phyloP scores from a whole-genome alignment of 2,797 vertebrate genomes.

The Orientallactaga sibirica region DNA sequence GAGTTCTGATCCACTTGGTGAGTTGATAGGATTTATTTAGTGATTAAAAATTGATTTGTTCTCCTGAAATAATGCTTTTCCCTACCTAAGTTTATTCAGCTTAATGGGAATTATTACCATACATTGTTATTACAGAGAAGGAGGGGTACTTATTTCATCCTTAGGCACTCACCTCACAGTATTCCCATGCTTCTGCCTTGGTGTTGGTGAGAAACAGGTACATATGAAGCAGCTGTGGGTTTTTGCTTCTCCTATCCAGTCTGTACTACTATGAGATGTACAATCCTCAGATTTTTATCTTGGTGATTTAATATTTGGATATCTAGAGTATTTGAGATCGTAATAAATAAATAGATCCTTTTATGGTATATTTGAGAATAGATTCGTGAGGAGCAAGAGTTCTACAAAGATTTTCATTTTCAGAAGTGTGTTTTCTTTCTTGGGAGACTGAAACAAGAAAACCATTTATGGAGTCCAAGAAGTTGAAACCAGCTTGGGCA shows the following conservation, averaged over 20 bases:
- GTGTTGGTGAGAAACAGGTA: constrained; percentile 3
- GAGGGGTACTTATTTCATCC: constrained; percentile 42
- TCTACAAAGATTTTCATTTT: constrained; percentile 38
- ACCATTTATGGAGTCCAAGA: neutral
- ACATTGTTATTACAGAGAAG: constrained; percentile 17
- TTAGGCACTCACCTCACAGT: constrained; percentile 27
- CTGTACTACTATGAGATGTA: neutral
- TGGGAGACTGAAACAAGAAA: neutral
- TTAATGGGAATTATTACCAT: constrained; percentile 37
- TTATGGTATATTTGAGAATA: neutral
- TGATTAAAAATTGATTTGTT: constrained; percentile 9
- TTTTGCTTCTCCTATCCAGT: neutral
- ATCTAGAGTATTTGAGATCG: neutral
- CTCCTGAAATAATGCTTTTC: constrained; percentile 55
- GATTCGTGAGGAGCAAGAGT: neutral
- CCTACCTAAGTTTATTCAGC: constrained; percentile 38
- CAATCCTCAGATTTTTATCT: neutral
- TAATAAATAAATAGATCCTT: constrained; percentile 7
- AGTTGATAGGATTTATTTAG: constrained; percentile 77
- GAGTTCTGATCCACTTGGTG: constrained; percentile 97
- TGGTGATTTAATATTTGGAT: constrained; percentile 18
- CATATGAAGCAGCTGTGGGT: neutral
- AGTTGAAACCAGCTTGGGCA: neutral
- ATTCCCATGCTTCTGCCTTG: constrained; percentile 58
- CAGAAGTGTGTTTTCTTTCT: constrained; percentile 9